Base-by-base conservation (phyloP, 1,140 invertebrate genomes). In the Caenorhabditis remanei region DNA sequence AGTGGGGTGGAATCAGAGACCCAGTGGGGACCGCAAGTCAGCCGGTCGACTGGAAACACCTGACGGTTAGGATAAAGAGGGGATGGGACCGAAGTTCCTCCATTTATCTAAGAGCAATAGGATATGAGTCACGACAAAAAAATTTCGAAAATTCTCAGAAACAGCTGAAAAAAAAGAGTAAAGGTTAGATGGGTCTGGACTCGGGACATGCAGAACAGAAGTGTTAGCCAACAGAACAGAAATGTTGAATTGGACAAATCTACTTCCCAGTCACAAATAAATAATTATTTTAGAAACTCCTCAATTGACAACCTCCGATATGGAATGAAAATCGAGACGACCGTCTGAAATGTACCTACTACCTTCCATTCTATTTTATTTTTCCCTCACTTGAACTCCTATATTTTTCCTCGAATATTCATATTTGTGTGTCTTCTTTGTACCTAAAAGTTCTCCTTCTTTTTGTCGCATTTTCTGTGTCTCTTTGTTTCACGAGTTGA, bases 301-400 rank as follows among this genome's bases (percentile, higher is more conserved):
- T 79, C 71, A 13, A 79, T 79, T 46, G 71, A 79, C 71, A 79
- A 79, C 41, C 43, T 79, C 46, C 43, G 46, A 50, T 50, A 21
- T 14, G 71, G 71, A 50, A 50, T 79, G 21, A 79, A 79, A 79
- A 79, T 79, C 21, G 71, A 79, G 46, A 79, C 71, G n/a, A 79
- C 71, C n/a, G 71, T 79, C 9, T 79, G 71, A 79, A 79, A 43
- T 71, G 67, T 71, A 46, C 67, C 43, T 46, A 71, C n/a, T 48
- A 13, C 24, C n/a, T 65, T 65, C 16, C 16, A 53, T 53, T 53
- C 50, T 16, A 53, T 53, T 53, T 53, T 53, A 53, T n/a, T 58
- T 58, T n/a, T 58, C 8, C 56, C 14, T 1, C 8, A 21, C 8
- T 46, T 65, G 24, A 65, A 71, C 16, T 19, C 21, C 2, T 40